Percentiles rank a stretch among this genome's conserved stretches.
Evolutionary conservation across 2,113 vertebrate genomes (phyloP).

Genomic region (Vireo altiloquus): DNA sequence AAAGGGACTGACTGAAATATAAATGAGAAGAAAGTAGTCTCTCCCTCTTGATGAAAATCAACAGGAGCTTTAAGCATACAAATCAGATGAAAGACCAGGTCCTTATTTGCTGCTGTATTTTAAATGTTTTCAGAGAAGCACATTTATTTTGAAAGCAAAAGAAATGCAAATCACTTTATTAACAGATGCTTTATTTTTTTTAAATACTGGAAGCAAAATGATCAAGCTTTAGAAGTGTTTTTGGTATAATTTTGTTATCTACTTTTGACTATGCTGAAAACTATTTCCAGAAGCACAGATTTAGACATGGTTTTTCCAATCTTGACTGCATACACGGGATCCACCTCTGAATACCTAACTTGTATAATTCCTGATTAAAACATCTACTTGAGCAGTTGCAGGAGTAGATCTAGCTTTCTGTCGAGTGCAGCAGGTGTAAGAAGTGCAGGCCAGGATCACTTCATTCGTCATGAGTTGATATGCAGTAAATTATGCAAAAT

Average conservation of each 20-base stretch:
- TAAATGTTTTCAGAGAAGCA: conserved; percentile 29
- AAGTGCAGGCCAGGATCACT: background rate
- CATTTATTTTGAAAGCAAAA: conserved; percentile 21
- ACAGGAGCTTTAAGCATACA: background rate
- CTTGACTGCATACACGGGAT: background rate
- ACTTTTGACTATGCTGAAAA: background rate
- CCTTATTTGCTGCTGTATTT: background rate
- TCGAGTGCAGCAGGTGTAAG: background rate
- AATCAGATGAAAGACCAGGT: background rate
- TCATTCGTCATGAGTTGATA: background rate
- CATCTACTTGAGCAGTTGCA: background rate
- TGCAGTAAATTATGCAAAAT: conserved; percentile 30
- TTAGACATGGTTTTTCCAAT: background rate
- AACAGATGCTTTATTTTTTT: conserved; percentile 15
- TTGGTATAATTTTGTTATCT: background rate
- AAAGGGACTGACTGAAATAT: background rate
- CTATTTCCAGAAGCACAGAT: conserved; percentile 8
- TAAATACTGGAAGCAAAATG: background rate
- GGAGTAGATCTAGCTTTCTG: background rate
- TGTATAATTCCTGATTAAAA: background rate
- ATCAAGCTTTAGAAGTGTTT: conserved; percentile 1
- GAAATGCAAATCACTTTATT: conserved; percentile 21
- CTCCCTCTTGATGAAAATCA: background rate
- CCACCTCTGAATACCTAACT: background rate
- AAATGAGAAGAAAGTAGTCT: background rate